A percentile compares a stretch with the other conserved stretches of the same genome.
phyloP scores from a whole-genome alignment of 2,797 vertebrate species.

The Enteromius unitaeniatus region DNA sequence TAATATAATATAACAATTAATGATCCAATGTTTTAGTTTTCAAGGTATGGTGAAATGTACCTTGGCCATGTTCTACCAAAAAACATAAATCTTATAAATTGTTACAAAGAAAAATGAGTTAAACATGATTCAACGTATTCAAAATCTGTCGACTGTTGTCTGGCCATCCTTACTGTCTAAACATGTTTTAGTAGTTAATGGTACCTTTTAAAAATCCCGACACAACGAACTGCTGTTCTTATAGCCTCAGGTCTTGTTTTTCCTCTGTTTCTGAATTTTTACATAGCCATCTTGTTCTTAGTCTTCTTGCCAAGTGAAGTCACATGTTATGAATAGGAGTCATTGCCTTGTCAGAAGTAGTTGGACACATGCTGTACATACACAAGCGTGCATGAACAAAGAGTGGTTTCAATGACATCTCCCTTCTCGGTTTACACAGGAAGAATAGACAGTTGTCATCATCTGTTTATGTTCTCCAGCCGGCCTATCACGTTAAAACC shows the following conservation, averaged over 20 bases:
- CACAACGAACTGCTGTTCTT: conserved; percentile 23
- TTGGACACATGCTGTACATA: conserved; percentile 51
- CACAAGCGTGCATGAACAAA: conserved; percentile 51
- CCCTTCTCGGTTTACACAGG: conserved; percentile 52
- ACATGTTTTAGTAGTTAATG: conserved; percentile 59
- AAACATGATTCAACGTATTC: conserved; percentile 4
- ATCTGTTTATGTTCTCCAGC: no score
- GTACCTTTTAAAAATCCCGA: conserved; percentile 3
- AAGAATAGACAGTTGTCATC: conserved; percentile 17
- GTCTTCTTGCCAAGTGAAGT: conserved; percentile 67
- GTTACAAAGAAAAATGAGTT: background rate
- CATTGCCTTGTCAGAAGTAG: conserved; percentile 60
- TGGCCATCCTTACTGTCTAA: conserved; percentile 27
- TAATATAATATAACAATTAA: no score
- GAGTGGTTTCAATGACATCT: conserved; percentile 63
- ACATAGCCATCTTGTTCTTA: background rate
- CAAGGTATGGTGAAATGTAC: background rate
- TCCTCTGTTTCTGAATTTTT: background rate
- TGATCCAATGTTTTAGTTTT: background rate
- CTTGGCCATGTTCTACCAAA: background rate
- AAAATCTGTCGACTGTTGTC: conserved; percentile 7
- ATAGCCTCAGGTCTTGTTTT: conserved; percentile 33
- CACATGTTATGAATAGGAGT: conserved; percentile 71
- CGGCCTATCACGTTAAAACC: background rate
- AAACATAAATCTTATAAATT: background rate